Conservation (phyloP, 1,140 invertebrate genomes). For the Papilio dardanus region DNA sequence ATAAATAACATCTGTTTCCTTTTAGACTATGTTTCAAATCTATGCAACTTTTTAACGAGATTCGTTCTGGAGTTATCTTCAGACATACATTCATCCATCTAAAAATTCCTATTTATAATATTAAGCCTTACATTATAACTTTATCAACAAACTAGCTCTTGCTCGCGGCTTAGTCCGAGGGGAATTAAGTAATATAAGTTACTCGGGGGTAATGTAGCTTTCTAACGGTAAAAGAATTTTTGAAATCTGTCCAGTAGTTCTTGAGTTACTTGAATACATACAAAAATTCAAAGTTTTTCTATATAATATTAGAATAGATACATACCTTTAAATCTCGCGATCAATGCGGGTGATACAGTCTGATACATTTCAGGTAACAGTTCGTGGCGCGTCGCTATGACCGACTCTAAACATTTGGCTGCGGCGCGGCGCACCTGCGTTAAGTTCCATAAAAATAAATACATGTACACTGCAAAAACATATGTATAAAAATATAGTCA, state of each 20-base stretch:
- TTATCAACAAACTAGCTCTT: too few relatives aligned
- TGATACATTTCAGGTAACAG: constrained; percentile 95
- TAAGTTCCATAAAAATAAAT: constrained; percentile 13
- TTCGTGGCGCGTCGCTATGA: constrained; percentile 96
- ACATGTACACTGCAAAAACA: constrained; percentile 6
- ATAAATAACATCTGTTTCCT: background rate
- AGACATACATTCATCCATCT: too few relatives aligned
- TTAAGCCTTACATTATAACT: background rate
- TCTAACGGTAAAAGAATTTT: too few relatives aligned
- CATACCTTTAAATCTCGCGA: constrained; percentile 94
- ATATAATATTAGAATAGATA: constrained; percentile 35
- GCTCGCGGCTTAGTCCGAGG: too few relatives aligned
- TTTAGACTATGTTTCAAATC: background rate
- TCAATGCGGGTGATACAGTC: constrained; percentile 93
- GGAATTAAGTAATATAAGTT: too few relatives aligned
- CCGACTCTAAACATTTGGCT: constrained; percentile 98
- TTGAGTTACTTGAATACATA: too few relatives aligned
- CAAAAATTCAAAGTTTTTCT: too few relatives aligned
- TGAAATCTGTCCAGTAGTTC: too few relatives aligned
- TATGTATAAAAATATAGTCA: too few relatives aligned
- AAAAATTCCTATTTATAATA: too few relatives aligned
- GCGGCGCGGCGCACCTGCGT: constrained; percentile 90
- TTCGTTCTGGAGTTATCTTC: background rate
- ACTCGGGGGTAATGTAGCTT: too few relatives aligned
- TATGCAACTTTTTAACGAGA: too few relatives aligned